Percentiles rank a stretch among this genome's conserved stretches.
Evolutionary conservation across 2,797 vertebrate genomes (phyloP).

Genomic region (Natrix natrix): DNA sequence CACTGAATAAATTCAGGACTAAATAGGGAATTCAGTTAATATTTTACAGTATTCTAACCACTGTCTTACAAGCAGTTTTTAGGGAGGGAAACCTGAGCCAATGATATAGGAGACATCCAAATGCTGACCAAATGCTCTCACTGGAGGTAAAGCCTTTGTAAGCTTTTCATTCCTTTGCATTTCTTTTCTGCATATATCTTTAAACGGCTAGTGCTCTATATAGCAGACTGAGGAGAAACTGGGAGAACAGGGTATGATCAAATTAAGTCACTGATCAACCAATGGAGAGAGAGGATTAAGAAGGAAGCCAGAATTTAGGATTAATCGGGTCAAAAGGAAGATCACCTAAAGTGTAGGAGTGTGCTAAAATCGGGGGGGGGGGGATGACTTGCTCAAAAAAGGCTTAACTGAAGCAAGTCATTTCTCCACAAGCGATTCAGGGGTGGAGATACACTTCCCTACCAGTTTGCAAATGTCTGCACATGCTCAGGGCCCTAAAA

Average conservation of each 20-base stretch:
- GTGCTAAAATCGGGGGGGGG: not conserved
- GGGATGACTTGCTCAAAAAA: not conserved
- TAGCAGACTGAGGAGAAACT: not conserved
- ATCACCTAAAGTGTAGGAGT: not conserved
- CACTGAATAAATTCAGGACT: not conserved
- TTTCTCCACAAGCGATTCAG: not conserved
- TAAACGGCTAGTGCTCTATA: not conserved
- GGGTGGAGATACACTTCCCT: too few relatives aligned
- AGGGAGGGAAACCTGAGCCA: not conserved
- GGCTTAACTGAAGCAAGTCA: not conserved
- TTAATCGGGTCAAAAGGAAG: not conserved
- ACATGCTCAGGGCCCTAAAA: too few relatives aligned
- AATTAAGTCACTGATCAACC: not conserved
- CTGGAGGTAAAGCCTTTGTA: not conserved
- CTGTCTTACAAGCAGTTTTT: not conserved
- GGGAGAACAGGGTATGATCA: not conserved
- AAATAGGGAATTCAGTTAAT: not conserved
- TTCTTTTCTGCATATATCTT: not conserved
- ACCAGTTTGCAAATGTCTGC: too few relatives aligned
- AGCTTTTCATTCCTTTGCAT: not conserved
- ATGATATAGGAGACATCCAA: not conserved
- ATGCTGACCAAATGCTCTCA: not conserved
- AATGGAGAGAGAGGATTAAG: not conserved
- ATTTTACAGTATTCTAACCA: not conserved
- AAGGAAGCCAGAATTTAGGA: not conserved